phyloP scores from a whole-genome alignment of 2,888 invertebrate genomes.

The Psylliodes chrysocephalus region DNA sequence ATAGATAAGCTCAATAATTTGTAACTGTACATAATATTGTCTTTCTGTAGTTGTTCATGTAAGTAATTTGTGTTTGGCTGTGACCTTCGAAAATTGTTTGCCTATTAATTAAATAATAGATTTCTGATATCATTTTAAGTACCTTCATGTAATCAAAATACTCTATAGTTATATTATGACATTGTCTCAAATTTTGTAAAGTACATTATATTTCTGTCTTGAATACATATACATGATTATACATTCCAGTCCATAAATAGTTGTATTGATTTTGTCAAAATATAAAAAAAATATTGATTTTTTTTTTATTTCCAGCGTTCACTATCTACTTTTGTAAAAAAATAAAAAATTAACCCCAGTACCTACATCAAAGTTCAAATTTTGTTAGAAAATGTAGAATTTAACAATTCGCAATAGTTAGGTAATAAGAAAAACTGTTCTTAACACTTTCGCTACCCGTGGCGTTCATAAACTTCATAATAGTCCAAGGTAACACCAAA shows the following conservation, averaged over 20 bases:
- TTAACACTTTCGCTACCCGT: too few species aligned
- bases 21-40: conserved; percentile 38
- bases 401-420: too few species aligned
- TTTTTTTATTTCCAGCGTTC: too few species aligned
- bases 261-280: conserved; percentile 37
- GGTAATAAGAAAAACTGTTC: too few species aligned
- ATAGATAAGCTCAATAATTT: conserved; percentile 27
- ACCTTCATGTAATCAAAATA: conserved; percentile 15
- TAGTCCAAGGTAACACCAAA: too few species aligned
- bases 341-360: too few species aligned
- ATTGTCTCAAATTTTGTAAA: conserved; percentile 6
- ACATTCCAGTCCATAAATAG: conserved; percentile 38
- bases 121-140: background rate
- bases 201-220: background rate
- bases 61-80: conserved; percentile 58
- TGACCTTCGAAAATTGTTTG: conserved; percentile 49
- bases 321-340: too few species aligned
- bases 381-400: too few species aligned
- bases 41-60: conserved; percentile 38
- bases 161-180: conserved; percentile 8
- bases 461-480: too few species aligned
- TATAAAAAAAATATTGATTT: conserved; percentile 1
- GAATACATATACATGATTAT: conserved; percentile 24
- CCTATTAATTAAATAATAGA: background rate
- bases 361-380: too few species aligned